Conservation (phyloP, 2,797 vertebrate species). For the Acipenser transmontanus region DNA sequence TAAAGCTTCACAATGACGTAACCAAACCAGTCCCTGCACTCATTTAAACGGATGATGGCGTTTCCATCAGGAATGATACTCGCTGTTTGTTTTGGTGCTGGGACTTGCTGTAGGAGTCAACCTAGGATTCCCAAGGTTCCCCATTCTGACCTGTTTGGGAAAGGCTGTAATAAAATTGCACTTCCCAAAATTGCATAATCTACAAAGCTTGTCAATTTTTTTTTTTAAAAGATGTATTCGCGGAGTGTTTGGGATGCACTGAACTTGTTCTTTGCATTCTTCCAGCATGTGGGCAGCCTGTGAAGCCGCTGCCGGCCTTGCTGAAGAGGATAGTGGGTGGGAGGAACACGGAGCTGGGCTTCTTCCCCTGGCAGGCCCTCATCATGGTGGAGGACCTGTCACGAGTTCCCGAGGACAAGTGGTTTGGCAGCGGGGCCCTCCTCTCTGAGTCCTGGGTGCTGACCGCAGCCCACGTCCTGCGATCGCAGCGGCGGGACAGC, state of each 20-base stretch:
- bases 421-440: constrained; percentile 90
- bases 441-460: constrained; percentile 83
- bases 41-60: too few relatives aligned
- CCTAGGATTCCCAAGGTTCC: too few relatives aligned
- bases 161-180: too few relatives aligned
- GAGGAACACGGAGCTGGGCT: constrained; percentile 65
- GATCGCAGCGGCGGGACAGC: constrained; percentile 79
- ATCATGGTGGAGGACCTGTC: constrained; percentile 83
- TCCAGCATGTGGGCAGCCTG: constrained; percentile 74
- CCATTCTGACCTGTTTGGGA: too few relatives aligned
- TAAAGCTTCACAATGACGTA: too few relatives aligned
- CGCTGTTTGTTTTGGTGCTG: too few relatives aligned
- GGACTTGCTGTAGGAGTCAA: too few relatives aligned
- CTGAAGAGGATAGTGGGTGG: constrained; percentile 88
- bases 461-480: constrained; percentile 84
- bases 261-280: constrained; percentile 11
- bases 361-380: constrained; percentile 91
- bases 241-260: background rate
- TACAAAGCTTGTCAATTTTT: constrained; percentile 1
- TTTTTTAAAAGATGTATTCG: background rate
- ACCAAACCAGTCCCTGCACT: too few relatives aligned
- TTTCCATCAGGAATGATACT: too few relatives aligned
- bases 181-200: background rate
- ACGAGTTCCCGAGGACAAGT: constrained; percentile 78
- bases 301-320: constrained; percentile 60